These are phyloP conservation scores for Malaclemys terrapin DNA, from an alignment of 2,113 vertebrate genomes.

Conservation along the genomic window DNA sequence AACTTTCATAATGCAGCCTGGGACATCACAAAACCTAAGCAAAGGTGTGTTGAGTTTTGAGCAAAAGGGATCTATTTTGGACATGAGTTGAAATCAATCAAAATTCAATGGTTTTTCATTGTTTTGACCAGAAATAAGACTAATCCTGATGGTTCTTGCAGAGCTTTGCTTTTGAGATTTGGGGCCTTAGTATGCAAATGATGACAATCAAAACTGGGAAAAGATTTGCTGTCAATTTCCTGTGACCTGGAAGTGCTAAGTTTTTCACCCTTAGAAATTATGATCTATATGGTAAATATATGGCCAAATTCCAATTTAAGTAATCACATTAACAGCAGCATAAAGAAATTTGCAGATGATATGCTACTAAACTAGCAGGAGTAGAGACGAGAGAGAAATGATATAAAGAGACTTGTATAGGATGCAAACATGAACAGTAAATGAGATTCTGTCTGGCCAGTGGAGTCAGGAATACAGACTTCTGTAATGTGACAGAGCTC, in stretches of 20 bases:
- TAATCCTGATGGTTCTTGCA: background rate
- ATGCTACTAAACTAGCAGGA: background rate
- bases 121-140: background rate
- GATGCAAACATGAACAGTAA: background rate
- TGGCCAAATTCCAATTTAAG: background rate
- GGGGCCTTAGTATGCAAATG: background rate
- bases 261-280: accelerated
- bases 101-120: background rate
- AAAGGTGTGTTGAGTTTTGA: background rate
- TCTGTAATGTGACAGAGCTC: background rate
- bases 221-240: background rate
- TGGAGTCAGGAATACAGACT: background rate
- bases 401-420: background rate
- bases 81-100: background rate
- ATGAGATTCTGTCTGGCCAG: accelerated
- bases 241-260: background rate
- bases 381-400: background rate
- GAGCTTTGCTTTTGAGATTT: background rate
- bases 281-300: background rate
- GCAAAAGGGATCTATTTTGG: background rate
- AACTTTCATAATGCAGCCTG: background rate
- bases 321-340: background rate
- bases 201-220: background rate
- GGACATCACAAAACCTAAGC: background rate
- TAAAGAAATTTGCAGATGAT: background rate